Evolutionary conservation across 2,888 invertebrate genomes (phyloP).

Genomic region (Epistrophe grossulariae): DNA sequence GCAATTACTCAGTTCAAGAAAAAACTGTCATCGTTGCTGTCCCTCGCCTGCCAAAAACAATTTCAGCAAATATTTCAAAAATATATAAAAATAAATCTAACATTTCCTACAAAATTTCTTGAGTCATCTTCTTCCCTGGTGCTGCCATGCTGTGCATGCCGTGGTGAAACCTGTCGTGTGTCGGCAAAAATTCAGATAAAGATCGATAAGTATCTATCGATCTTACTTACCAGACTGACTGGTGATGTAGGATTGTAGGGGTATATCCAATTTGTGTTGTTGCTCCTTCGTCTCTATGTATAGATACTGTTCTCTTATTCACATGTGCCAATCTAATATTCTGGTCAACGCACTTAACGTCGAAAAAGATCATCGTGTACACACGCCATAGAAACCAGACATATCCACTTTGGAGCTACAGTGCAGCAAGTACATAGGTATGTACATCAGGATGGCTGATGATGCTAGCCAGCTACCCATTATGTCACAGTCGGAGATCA

Average conservation of each 20-base stretch:
- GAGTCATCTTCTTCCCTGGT: slow-evolving; percentile 3
- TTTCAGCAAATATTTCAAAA: slow-evolving; percentile 58
- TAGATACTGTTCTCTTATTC: neutral
- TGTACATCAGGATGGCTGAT: slow-evolving; percentile 4
- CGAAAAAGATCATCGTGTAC: slow-evolving; percentile 35
- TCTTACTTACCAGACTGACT: slow-evolving; percentile 64
- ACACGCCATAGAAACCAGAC: neutral
- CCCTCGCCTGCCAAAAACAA: slow-evolving; percentile 59
- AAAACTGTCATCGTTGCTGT: slow-evolving; percentile 54
- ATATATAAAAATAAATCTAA: slow-evolving; percentile 56
- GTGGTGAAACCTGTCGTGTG: slow-evolving; percentile 21
- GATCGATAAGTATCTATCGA: slow-evolving; percentile 70
- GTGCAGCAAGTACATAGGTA: neutral
- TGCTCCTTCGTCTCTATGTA: neutral
- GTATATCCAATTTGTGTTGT: slow-evolving; percentile 24
- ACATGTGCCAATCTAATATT: slow-evolving; percentile 45
- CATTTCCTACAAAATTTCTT: slow-evolving; percentile 43
- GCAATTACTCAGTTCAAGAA: slow-evolving; percentile 44
- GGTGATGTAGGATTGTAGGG: slow-evolving; percentile 29
- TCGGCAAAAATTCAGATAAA: slow-evolving; percentile 36
- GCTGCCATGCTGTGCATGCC: too few species aligned
- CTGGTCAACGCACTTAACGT: slow-evolving; percentile 71
- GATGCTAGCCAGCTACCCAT: slow-evolving; percentile 43
- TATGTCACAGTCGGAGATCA: slow-evolving; percentile 60
- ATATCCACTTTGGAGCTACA: slow-evolving; percentile 28